phyloP scores from a whole-genome alignment of 2,888 invertebrate species.

The Terebella lapidaria region DNA sequence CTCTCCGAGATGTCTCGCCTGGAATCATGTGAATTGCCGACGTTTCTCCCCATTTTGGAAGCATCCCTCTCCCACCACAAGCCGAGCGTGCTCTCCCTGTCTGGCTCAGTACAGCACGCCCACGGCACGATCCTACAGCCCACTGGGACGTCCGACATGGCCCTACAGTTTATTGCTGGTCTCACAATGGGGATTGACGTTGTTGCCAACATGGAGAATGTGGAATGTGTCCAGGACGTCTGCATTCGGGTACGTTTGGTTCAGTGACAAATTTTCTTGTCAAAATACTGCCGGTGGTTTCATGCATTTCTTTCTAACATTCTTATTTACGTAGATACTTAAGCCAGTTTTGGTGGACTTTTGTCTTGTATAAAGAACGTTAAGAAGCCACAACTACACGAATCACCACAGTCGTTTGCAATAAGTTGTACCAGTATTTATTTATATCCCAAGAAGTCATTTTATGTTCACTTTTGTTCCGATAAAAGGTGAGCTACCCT shows the following conservation, averaged over 20 bases:
- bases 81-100: not conserved
- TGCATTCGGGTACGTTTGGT: constrained; percentile 66
- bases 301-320: not conserved
- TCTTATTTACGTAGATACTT: not conserved
- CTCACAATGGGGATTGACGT: constrained; percentile 80
- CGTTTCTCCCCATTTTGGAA: not conserved
- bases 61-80: not conserved
- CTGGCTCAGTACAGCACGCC: not conserved
- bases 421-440: too few species aligned
- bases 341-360: too few species aligned
- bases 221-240: constrained; percentile 71
- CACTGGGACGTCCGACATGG: constrained; percentile 69
- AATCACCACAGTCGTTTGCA: too few species aligned
- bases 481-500: constrained; percentile 75
- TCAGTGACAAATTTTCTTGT: not conserved
- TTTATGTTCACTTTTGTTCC: not conserved
- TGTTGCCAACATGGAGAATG: constrained; percentile 78
- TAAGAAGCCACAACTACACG: too few species aligned
- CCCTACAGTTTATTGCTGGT: constrained; percentile 88
- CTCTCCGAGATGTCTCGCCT: constrained; percentile 61
- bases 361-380: too few species aligned
- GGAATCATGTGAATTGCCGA: constrained; percentile 31
- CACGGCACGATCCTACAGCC: constrained; percentile 70
- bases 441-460: not conserved
- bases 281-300: not conserved